A percentile compares a stretch with the other conserved stretches of the same genome.
Evolutionary conservation across 2,888 invertebrate species (phyloP).

Genomic region (Erebia ligea): DNA sequence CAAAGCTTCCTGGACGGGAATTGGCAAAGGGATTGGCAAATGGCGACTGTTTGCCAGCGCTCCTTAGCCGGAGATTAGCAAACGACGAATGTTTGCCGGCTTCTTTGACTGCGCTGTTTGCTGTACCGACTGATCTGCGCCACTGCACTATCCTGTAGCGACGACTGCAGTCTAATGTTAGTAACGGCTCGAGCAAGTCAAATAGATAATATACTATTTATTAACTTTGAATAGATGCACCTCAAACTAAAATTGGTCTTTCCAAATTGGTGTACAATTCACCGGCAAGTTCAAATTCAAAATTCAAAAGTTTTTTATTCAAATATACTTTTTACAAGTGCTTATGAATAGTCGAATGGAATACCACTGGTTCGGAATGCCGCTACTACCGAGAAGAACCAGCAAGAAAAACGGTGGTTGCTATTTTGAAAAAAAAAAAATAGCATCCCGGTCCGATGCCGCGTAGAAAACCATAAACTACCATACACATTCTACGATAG

Average conservation of each 20-base stretch:
- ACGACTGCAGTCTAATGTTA: neutral
- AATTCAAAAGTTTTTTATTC: too few species aligned
- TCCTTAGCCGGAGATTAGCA: constrained; percentile 14
- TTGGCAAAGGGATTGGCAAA: constrained; percentile 16
- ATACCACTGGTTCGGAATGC: too few species aligned
- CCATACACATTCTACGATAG: too few species aligned
- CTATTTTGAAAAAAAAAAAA: too few species aligned
- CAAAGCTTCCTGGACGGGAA: constrained; percentile 15
- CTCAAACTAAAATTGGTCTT: neutral
- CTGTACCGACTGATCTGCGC: constrained; percentile 10
- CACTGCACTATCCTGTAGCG: neutral
- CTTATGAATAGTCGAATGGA: too few species aligned
- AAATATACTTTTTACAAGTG: too few species aligned
- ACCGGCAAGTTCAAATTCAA: too few species aligned
- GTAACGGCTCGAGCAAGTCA: neutral
- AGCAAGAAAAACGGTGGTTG: too few species aligned
- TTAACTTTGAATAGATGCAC: neutral
- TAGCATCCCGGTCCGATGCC: too few species aligned
- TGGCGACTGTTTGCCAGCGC: constrained; percentile 11
- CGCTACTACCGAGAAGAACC: too few species aligned
- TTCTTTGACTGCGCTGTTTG: constrained; percentile 13
- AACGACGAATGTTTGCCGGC: constrained; percentile 18
- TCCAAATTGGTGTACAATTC: too few species aligned
- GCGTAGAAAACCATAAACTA: too few species aligned
- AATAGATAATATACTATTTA: neutral